Conservation (phyloP, 2,797 vertebrate genomes). For the Bradypodion pumilum region DNA sequence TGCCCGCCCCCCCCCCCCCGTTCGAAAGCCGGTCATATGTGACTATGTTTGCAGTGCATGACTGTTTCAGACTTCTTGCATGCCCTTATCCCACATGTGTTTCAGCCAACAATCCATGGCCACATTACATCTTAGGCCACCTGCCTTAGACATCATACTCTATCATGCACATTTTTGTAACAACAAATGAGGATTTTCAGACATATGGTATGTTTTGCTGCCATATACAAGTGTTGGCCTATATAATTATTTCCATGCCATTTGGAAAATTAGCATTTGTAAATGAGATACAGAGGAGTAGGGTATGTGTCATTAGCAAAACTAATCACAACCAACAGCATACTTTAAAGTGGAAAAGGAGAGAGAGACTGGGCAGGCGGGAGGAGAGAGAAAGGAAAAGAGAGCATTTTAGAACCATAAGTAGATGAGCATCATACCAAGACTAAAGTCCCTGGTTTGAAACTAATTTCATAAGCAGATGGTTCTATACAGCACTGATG, state of each 20-base stretch:
- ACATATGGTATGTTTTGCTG: constrained; percentile 39
- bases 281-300: constrained; percentile 38
- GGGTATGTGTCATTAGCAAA: constrained; percentile 41
- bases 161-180: constrained; percentile 23
- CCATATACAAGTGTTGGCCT: constrained; percentile 26
- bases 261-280: constrained; percentile 31
- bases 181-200: constrained; percentile 27
- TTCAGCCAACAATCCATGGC: constrained; percentile 45
- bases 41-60: too few species aligned
- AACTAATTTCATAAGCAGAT: constrained; percentile 79
- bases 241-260: constrained; percentile 19
- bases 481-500: constrained; percentile 72
- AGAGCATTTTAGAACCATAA: constrained; percentile 51
- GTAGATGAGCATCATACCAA: constrained; percentile 50
- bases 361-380: constrained; percentile 34
- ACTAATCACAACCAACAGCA: constrained; percentile 49
- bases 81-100: constrained; percentile 15
- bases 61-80: background rate
- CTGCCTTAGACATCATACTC: constrained; percentile 19
- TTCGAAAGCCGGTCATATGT: too few species aligned
- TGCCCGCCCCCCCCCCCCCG: too few species aligned
- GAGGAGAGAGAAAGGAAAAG: constrained; percentile 28
- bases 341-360: constrained; percentile 26
- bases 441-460: constrained; percentile 70
- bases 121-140: constrained; percentile 43